phyloP scores from a whole-genome alignment of 1,140 invertebrate genomes.

The Trinorchestia longiramus region DNA sequence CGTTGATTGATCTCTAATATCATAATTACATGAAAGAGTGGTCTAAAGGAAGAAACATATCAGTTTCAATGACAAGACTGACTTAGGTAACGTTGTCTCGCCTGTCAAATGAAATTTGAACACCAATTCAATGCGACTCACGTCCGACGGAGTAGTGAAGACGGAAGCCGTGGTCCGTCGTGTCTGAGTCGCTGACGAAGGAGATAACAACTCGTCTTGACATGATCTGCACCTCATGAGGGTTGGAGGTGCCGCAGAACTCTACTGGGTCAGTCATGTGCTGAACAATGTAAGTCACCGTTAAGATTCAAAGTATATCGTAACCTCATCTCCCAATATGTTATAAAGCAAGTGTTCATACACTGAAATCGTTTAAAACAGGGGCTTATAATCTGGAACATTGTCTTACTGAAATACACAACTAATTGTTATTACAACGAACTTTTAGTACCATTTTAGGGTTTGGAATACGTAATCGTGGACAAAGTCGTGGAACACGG shows the following conservation, averaged over 20 bases:
- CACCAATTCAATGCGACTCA: constrained; percentile 4
- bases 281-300: neutral
- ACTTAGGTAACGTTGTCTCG: neutral
- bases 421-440: neutral
- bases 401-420: neutral
- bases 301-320: neutral
- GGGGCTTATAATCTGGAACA: neutral
- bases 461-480: no score
- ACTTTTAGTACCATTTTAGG: neutral
- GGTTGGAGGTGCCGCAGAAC: constrained; percentile 24
- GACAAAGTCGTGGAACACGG: no score
- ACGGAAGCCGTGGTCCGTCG: constrained; percentile 46
- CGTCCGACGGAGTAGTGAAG: constrained; percentile 62
- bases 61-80: neutral
- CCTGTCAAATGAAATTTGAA: neutral
- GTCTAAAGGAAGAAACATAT: neutral
- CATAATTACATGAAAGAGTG: neutral
- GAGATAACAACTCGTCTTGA: neutral
- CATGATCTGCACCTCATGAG: neutral
- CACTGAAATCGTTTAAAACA: neutral
- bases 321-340: neutral
- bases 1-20: neutral
- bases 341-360: neutral
- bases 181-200: constrained; percentile 37
- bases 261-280: neutral